Conservation (phyloP, 2,888 invertebrate genomes). For the Noctuana brunneofusca region DNA sequence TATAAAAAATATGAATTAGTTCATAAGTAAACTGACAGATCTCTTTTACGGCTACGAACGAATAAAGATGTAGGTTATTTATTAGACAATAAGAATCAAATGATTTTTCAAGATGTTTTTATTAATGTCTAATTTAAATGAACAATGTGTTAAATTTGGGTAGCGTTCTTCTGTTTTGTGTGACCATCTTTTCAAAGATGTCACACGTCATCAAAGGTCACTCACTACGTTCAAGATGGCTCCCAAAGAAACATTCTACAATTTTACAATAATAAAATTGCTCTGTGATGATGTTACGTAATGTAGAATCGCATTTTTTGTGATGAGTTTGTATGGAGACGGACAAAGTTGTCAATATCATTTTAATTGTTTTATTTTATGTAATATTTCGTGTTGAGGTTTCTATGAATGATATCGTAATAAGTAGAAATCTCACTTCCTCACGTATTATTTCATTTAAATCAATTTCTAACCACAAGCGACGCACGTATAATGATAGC, state of each 20-base stretch:
- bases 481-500: neutral
- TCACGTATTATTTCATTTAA: slow-evolving; percentile 10
- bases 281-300: neutral
- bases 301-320: neutral
- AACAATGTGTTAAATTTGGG: no score
- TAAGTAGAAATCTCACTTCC: neutral
- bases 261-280: neutral
- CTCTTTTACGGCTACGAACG: no score
- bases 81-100: no score
- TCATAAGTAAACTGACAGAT: no score
- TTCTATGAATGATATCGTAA: neutral
- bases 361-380: neutral
- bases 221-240: no score
- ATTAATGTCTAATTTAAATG: no score
- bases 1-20: no score
- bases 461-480: neutral
- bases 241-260: slow-evolving; percentile 3
- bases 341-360: slow-evolving; percentile 1
- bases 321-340: neutral
- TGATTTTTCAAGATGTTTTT: no score
- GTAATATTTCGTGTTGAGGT: neutral
- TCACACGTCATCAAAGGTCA: no score
- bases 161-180: no score
- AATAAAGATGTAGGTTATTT: no score
- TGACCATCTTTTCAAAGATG: no score